These are phyloP conservation scores for Ophion ventricosus DNA, from an alignment of 2,888 invertebrate species.

Conservation along the genomic window DNA sequence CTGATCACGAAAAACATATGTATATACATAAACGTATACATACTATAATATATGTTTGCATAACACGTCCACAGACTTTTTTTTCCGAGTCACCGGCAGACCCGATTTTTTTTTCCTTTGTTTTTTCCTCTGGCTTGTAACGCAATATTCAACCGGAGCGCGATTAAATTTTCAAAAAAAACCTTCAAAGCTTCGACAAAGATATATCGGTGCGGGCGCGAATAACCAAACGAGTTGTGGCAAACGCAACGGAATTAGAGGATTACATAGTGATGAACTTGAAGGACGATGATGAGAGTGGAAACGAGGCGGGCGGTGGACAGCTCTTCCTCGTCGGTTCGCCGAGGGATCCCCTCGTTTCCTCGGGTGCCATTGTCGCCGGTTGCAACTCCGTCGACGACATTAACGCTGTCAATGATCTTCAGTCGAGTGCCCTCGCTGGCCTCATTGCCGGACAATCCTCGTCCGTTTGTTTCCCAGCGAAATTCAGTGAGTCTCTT, in stretches of 20 bases:
- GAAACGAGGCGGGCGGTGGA: conserved; percentile 72
- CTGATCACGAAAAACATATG: conserved; percentile 8
- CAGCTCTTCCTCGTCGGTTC: conserved; percentile 80
- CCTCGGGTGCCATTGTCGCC: conserved; percentile 78
- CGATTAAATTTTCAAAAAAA: not conserved
- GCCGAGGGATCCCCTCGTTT: conserved; percentile 81
- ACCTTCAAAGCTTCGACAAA: not conserved
- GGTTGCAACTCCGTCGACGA: conserved; percentile 75
- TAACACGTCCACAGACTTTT: not conserved
- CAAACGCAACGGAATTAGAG: conserved; percentile 41
- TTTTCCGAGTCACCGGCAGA: not conserved
- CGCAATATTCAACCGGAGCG: not conserved
- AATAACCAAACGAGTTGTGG: not conserved
- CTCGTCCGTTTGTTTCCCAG: conserved; percentile 81
- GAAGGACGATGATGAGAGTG: conserved; percentile 79
- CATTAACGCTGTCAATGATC: conserved; percentile 76
- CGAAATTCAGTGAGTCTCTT: conserved; percentile 82
- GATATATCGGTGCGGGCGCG: not conserved
- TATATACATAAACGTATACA: not conserved
- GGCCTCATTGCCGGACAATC: conserved; percentile 81
- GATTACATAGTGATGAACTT: conserved; percentile 77
- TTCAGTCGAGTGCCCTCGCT: conserved; percentile 80
- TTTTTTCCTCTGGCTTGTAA: not conserved
- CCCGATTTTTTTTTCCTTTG: not conserved
- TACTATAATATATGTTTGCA: not conserved